Base-by-base conservation (phyloP, 2,888 invertebrate species). In the Empis stercorea region DNA sequence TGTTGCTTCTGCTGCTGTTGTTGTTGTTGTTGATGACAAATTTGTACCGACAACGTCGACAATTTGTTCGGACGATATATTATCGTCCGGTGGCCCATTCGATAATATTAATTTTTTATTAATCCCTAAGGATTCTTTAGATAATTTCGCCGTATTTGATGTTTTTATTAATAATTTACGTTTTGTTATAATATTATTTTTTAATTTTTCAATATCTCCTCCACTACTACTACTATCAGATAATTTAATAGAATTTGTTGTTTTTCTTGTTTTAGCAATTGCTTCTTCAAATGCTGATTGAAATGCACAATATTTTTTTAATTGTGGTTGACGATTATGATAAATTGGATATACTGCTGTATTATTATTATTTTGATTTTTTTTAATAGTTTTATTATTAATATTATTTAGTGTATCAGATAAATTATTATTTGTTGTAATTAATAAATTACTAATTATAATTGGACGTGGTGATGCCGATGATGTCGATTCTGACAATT, bases 401-500 rank as follows among this genome's bases (percentile, higher is more conserved):
- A 30, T 42, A 30, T 30, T 15, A 14, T 30, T 42, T 14, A 4
- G 32, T 30, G 7, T 36, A 7, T 9, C 39, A 59, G 52, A 45
- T 62, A 56, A 20, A 59, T 57, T 43, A 50, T 56, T 48, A 51
- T 54, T 45, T 45, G 30, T 42, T 42, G 7, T 32, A 49, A 40
- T 49, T 48, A n/a, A 46, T 1, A 49, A 46, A 46, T 45, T 54
- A 39, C 48, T 44, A 16, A 47, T 48, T 30, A 48, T 49, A 30
- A 51, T 55, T 46, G 57, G 57, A 30, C 55, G 52, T 17, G 65
- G 63, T 46, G 65, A 61, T 45, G 61, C 71, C 57, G 70, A 72
- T 63, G 74, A 70, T 53, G 61, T 56, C 51, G 57, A 60, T 56
- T 59, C 71, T 48, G 70, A 65, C 40, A 67, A 51, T 55, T 66